Conservation (phyloP, 1,140 invertebrate species). For the Andrena cerasifolii region DNA sequence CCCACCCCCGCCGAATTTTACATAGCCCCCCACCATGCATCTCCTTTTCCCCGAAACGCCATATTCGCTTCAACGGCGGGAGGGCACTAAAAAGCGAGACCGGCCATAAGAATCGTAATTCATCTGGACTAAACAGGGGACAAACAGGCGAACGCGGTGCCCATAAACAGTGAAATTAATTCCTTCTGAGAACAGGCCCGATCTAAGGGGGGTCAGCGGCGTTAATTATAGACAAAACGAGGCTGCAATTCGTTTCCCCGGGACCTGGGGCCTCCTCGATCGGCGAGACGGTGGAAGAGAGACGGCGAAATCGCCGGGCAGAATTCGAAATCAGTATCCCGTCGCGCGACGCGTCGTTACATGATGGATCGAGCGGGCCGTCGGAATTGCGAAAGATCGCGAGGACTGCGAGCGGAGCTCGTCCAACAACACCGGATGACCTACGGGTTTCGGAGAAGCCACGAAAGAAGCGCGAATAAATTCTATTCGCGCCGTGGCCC, state of each 20-base stretch:
- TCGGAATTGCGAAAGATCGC: slow-evolving; percentile 14
- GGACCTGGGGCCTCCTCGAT: too few species aligned
- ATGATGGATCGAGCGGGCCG: slow-evolving; percentile 44
- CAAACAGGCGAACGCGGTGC: not conserved
- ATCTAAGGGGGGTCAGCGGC: slow-evolving; percentile 25
- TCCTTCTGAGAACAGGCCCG: slow-evolving; percentile 38
- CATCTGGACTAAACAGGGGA: slow-evolving; percentile 38
- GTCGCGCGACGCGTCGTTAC: slow-evolving; percentile 42
- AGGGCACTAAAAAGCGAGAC: slow-evolving; percentile 5
- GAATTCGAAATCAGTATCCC: slow-evolving; percentile 42
- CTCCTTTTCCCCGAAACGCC: slow-evolving; percentile 8
- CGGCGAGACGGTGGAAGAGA: not conserved
- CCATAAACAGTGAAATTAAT: slow-evolving; percentile 48
- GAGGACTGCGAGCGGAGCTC: too few species aligned
- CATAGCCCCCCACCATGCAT: not conserved
- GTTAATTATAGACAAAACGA: slow-evolving; percentile 50
- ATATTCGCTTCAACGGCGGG: not conserved
- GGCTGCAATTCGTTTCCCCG: not conserved
- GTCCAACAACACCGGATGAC: too few species aligned
- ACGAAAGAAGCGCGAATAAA: slow-evolving; percentile 36
- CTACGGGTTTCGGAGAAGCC: slow-evolving; percentile 33
- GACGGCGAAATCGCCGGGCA: slow-evolving; percentile 1
- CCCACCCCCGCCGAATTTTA: not conserved
- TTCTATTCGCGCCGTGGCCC: slow-evolving; percentile 29
- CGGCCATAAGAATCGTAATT: slow-evolving; percentile 29